Evolutionary conservation across 2,888 invertebrate species (phyloP).

Genomic region (Eupithecia pulchellata): DNA sequence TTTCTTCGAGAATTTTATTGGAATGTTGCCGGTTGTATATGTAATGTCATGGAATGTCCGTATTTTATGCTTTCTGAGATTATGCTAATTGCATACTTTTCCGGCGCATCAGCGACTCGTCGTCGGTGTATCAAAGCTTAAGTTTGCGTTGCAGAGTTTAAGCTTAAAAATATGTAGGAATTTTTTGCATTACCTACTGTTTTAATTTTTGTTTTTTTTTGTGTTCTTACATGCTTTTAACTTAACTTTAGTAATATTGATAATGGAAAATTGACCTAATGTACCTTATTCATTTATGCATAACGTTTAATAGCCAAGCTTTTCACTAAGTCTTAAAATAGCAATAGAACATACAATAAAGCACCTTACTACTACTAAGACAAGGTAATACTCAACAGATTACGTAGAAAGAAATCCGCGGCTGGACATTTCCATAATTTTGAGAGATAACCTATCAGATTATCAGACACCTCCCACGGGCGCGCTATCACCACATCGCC

Average conservation of each 20-base stretch:
- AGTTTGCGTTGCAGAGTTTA: neutral
- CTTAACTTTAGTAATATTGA: neutral
- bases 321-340: neutral
- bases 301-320: neutral
- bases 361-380: neutral
- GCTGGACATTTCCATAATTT: constrained; percentile 43
- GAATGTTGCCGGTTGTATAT: constrained; percentile 36
- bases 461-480: constrained; percentile 53
- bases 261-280: constrained; percentile 2
- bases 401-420: constrained; percentile 31
- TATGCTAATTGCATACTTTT: constrained; percentile 44
- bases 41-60: constrained; percentile 38
- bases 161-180: neutral
- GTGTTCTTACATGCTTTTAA: neutral
- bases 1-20: constrained; percentile 43
- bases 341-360: neutral
- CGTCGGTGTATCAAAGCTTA: constrained; percentile 22
- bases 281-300: neutral
- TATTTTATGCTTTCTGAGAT: constrained; percentile 33
- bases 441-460: constrained; percentile 43
- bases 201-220: neutral
- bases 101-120: constrained; percentile 28
- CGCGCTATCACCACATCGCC: constrained; percentile 69
- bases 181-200: neutral
- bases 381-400: neutral